Base-by-base conservation (phyloP, 2,888 invertebrate genomes). In the Sturmia bella region DNA sequence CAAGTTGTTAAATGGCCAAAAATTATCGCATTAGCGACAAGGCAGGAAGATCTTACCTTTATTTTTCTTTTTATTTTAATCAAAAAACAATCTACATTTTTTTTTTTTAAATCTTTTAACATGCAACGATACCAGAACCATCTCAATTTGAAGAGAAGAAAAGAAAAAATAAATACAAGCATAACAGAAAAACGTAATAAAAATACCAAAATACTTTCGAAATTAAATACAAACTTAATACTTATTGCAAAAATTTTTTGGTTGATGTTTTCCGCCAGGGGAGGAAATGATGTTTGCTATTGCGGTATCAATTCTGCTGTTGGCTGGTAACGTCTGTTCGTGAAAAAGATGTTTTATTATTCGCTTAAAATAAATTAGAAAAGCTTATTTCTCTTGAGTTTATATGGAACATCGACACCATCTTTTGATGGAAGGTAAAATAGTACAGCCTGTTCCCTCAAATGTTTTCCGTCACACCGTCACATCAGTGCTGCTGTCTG, bases 191-290 rank as follows among this genome's bases (percentile, higher is more conserved):
- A 77, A 64, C 76, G 79, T 81, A 81, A 84, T 81, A 81, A 81
- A 81, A 84, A 84, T 81, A 59, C 84, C 84, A 52, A 84, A 84
- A 81, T 69, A 79, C 73, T 79, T 79, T 75, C 59, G 76, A 79
- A 79, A 84, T 84, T 79, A 79, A 76, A 79, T 74, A 79, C 66
- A 78, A 77, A 56, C 68, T 66, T 68, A 45, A 72, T 64, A 59
- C 72, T 78, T 78, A 78, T 72, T 78, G 39, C 72, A 66, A 70
- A 43, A 68, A 59, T 13, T 66, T 19, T 37, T 57, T 48, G 57
- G 57, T 32, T 32, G 50, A 39, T 45, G 32, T 13, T 17, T 77
- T 70, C 43, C 59, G 59, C 41, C 19, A 24, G 50, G 48, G 66
- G 64, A 21, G 21, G 37, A 52, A 57, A 45, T 57, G 39, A 61